Evolutionary conservation across 2,797 vertebrate species (phyloP).

Genomic region (Chelon auratus): DNA sequence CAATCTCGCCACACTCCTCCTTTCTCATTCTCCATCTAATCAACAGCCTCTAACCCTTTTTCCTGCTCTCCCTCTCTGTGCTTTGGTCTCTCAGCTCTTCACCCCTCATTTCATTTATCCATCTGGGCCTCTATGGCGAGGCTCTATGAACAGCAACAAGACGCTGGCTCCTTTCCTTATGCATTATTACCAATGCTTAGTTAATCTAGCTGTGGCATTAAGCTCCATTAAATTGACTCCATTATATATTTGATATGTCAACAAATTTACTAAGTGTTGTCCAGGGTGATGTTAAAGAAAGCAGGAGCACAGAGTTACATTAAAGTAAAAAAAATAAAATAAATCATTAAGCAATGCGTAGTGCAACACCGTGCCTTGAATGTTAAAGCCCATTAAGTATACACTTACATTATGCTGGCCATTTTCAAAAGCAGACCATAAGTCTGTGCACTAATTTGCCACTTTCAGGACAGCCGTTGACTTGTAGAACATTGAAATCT

Average conservation of each 20-base stretch:
- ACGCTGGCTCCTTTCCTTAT: slow-evolving; percentile 17
- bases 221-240: slow-evolving; percentile 17
- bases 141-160: slow-evolving; percentile 30
- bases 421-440: background rate
- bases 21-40: slow-evolving; percentile 16
- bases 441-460: background rate
- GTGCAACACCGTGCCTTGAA: background rate
- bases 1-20: slow-evolving; percentile 7
- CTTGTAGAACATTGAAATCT: background rate
- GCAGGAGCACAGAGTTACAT: background rate
- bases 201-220: slow-evolving; percentile 13
- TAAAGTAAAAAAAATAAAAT: background rate
- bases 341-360: background rate
- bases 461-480: background rate
- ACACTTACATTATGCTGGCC: background rate
- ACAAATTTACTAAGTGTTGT: slow-evolving; percentile 29
- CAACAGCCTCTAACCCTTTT: slow-evolving; percentile 23
- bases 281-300: background rate
- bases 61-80: background rate
- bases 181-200: slow-evolving; percentile 25
- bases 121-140: slow-evolving; percentile 6
- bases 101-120: slow-evolving; percentile 37
- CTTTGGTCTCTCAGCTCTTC: slow-evolving; percentile 29
- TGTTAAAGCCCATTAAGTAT: background rate
- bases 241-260: slow-evolving; percentile 27